Base-by-base conservation (phyloP, 2,888 invertebrate genomes). In the Ctena decussata region DNA sequence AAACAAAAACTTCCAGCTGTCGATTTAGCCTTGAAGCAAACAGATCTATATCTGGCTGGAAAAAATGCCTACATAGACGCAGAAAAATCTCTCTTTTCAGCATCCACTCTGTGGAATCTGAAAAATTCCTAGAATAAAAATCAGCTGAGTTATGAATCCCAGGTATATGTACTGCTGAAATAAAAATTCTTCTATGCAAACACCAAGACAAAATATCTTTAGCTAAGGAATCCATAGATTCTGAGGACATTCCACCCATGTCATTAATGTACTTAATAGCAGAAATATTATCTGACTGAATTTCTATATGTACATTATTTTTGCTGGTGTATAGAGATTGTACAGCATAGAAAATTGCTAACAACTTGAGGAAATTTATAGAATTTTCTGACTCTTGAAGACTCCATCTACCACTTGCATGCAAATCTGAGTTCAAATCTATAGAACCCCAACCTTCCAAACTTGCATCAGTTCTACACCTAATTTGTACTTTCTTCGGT, bases 91-190 rank as follows among this genome's bases (percentile, higher is more conserved):
- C 41, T 39, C 24, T 46, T 71, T 87, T 84, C 27, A 87, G 41
- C 74, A 74, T 78, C 89, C 89, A 89, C n/a, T 85, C 85, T n/a
- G 83, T 84, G 5, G 81, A 71, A 39, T 84, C 85, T 15, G 80
- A 80, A 75, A 86, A 83, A 46, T 84, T 77, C 53, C 86, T 82
- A 15, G 89, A 86, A 35, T 69, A 77, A 46, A 53, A 82, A 82
- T 87, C 86, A 39, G 85, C 85, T 32, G 32, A 53, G 77, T 86
- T 84, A 24, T 41, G 21, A 37, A 18, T 41, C 39, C 81, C 81
- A 30, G 78, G 53, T 18, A 81, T 24, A 69, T 81, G 60, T 12
- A 30, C 18, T 30, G 81, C 85, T 11, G 81, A 78, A 37, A 81
- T 35, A 74, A 39, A 60, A 41, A 85, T 74, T n/a, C 69, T 46